These are phyloP conservation scores for Aspiorhynchus laticeps DNA, from an alignment of 2,113 vertebrate species.

Conservation along the genomic window DNA sequence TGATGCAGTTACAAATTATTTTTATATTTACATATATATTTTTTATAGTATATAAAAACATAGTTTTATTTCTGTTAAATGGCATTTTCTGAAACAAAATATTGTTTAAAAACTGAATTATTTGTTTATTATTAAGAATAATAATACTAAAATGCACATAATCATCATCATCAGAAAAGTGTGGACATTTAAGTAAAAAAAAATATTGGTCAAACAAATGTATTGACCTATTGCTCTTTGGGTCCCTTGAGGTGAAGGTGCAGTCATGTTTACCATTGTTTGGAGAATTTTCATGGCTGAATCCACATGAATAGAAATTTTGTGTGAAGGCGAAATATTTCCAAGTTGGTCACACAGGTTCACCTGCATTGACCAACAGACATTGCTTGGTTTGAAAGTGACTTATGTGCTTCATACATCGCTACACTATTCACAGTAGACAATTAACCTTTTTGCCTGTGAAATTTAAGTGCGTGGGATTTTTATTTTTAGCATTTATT, in stretches of 20 bases:
- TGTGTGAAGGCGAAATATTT: not conserved
- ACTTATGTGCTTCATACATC: not conserved
- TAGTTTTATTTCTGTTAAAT: too few relatives aligned
- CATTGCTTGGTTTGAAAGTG: not conserved
- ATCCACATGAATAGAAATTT: not conserved
- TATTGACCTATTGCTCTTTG: not conserved
- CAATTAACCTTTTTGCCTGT: not conserved
- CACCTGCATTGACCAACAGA: not conserved
- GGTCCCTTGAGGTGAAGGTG: not conserved
- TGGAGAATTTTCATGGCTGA: not conserved
- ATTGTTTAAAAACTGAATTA: too few relatives aligned
- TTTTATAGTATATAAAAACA: too few relatives aligned
- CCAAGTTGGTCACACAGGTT: not conserved
- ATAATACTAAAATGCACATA: too few relatives aligned
- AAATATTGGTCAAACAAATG: not conserved
- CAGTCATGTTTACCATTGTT: too few relatives aligned
- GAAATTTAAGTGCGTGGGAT: not conserved
- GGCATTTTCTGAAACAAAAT: too few relatives aligned
- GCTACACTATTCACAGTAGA: not conserved
- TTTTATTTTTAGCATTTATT: not conserved
- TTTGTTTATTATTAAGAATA: too few relatives aligned
- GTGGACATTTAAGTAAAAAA: not conserved
- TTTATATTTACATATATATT: not conserved
- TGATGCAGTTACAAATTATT: not conserved
- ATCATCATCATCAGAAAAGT: too few relatives aligned